A percentile compares a stretch with the other conserved stretches of the same genome.
phyloP scores from a whole-genome alignment of 2,888 invertebrate species.

The Melanchra persicariae region DNA sequence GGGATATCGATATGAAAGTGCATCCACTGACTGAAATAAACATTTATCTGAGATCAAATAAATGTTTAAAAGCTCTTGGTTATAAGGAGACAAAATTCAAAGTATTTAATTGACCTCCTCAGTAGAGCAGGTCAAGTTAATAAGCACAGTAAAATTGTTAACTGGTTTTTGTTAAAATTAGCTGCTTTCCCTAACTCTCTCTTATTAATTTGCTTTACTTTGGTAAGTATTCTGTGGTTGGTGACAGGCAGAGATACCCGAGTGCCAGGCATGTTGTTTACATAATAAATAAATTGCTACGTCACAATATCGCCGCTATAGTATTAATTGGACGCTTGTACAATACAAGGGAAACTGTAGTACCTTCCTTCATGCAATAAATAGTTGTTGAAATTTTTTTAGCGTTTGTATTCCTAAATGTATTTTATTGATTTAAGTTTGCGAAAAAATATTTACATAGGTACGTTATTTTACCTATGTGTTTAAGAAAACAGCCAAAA shows the following conservation, averaged over 20 bases:
- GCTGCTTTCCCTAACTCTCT: slow-evolving; percentile 57
- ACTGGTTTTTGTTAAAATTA: slow-evolving; percentile 56
- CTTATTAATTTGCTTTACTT: slow-evolving; percentile 40
- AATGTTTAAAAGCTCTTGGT: slow-evolving; percentile 10
- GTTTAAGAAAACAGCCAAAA: slow-evolving; percentile 18
- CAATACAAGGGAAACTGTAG: background rate
- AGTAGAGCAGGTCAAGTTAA: slow-evolving; percentile 55
- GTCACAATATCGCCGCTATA: background rate
- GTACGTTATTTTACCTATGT: no score
- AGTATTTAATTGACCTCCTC: slow-evolving; percentile 38
- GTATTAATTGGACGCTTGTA: background rate
- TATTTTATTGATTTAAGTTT: no score
- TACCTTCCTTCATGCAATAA: no score
- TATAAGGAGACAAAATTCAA: slow-evolving; percentile 2
- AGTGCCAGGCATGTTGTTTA: background rate
- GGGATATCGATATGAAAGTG: no score
- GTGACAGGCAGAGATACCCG: background rate
- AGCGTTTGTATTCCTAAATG: no score
- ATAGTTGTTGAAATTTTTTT: no score
- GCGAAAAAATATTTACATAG: no score
- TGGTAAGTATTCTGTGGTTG: slow-evolving; percentile 3
- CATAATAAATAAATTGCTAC: slow-evolving; percentile 15
- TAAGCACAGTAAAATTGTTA: slow-evolving; percentile 32
- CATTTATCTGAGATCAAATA: background rate
- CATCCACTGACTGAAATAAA: background rate